These are phyloP conservation scores for Drosophila antonietae DNA, from an alignment of 2,888 invertebrate species.

Conservation along the genomic window DNA sequence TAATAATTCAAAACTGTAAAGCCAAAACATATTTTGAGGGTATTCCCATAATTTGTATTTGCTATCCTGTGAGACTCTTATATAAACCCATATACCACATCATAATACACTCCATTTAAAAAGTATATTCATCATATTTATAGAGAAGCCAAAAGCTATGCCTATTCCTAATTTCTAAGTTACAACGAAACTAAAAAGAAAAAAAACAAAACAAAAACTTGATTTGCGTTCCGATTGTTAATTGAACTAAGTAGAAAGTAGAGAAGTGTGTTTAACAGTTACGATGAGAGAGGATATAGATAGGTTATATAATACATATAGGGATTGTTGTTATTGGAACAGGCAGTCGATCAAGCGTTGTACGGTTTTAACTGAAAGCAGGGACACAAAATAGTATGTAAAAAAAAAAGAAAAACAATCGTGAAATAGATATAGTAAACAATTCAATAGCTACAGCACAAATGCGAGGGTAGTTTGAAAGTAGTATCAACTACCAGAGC, in stretches of 20 bases:
- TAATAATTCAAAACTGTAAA: neutral
- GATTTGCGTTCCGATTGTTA: slow-evolving; percentile 54
- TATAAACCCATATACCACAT: slow-evolving; percentile 12
- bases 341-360: slow-evolving; percentile 33
- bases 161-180: slow-evolving; percentile 29
- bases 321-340: slow-evolving; percentile 41
- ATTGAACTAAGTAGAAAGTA: slow-evolving; percentile 35
- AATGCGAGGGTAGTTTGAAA: slow-evolving; percentile 1
- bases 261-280: slow-evolving; percentile 4
- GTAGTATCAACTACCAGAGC: neutral
- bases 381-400: slow-evolving; percentile 64
- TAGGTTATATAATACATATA: slow-evolving; percentile 13
- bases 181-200: slow-evolving; percentile 55
- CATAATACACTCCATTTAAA: slow-evolving; percentile 1
- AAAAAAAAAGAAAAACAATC: slow-evolving; percentile 36
- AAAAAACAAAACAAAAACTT: slow-evolving; percentile 19
- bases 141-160: slow-evolving; percentile 6
- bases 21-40: neutral
- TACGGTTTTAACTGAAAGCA: slow-evolving; percentile 66
- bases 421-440: slow-evolving; percentile 59
- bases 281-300: slow-evolving; percentile 1
- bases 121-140: neutral
- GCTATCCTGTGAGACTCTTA: slow-evolving; percentile 37
- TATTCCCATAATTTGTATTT: slow-evolving; percentile 43
- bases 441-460: slow-evolving; percentile 7